These are phyloP conservation scores for Tinea pellionella DNA, from an alignment of 2,888 invertebrate species.

Conservation along the genomic window DNA sequence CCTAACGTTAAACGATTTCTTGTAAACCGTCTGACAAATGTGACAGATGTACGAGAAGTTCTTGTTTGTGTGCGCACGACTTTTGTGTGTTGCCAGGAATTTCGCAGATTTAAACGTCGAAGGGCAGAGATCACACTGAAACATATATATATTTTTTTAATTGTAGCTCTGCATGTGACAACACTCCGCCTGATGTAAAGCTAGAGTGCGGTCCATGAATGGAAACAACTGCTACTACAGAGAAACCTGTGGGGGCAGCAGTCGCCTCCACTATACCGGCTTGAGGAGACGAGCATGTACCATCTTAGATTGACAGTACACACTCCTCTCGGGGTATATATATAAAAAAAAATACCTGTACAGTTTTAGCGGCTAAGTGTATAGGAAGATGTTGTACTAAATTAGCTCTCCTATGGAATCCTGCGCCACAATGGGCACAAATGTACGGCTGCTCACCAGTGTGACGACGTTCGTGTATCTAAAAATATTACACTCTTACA, in stretches of 20 bases:
- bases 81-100: slow-evolving; percentile 7
- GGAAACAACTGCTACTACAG: too few species aligned
- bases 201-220: too few species aligned
- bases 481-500: neutral
- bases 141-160: slow-evolving; percentile 9
- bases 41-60: slow-evolving; percentile 4
- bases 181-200: too few species aligned
- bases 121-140: slow-evolving; percentile 16
- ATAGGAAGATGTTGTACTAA: slow-evolving; percentile 8
- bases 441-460: slow-evolving; percentile 11
- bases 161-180: neutral
- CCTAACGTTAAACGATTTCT: slow-evolving; percentile 18
- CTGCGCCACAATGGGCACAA: slow-evolving; percentile 9
- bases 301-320: too few species aligned
- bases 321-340: too few species aligned
- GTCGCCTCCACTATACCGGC: too few species aligned
- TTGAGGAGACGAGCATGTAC: too few species aligned
- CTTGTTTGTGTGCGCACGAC: neutral
- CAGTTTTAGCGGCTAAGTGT: slow-evolving; percentile 3
- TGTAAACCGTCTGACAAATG: neutral
- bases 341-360: too few species aligned
- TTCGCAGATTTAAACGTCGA: slow-evolving; percentile 11
- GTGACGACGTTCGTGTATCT: slow-evolving; percentile 13
- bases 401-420: slow-evolving; percentile 12
- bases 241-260: too few species aligned